Percentiles rank a stretch among this genome's conserved stretches.
These are phyloP conservation scores for Eristalis arbustorum DNA, from an alignment of 2,888 invertebrate species.

Conservation along the genomic window DNA sequence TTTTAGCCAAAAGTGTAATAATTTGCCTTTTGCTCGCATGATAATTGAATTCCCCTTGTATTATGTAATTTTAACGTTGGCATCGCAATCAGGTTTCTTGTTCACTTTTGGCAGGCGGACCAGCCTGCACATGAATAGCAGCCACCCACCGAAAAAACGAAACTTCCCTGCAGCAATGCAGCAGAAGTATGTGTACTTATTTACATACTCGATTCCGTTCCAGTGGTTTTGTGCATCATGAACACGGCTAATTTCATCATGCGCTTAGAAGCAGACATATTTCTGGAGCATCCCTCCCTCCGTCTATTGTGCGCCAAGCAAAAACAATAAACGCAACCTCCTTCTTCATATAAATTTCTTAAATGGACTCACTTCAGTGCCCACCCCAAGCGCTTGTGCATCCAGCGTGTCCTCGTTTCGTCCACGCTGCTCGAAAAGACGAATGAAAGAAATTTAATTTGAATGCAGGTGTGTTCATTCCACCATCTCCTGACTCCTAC, in stretches of 20 bases:
- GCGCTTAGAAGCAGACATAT: conserved; percentile 49
- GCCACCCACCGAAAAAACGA: conserved; percentile 17
- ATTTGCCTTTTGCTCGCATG: conserved; percentile 20
- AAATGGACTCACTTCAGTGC: conserved; percentile 11
- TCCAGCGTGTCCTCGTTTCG: conserved; percentile 34
- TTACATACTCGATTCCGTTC: conserved; percentile 29
- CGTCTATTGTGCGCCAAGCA: conserved; percentile 46
- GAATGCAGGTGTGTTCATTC: conserved; percentile 2
- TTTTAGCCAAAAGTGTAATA: conserved; percentile 22
- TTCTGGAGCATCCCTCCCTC: conserved; percentile 48
- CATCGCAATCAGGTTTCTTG: conserved; percentile 11
- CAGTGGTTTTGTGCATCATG: conserved; percentile 52
- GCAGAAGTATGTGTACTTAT: conserved; percentile 17
- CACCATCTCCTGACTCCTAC: not conserved
- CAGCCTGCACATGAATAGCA: conserved; percentile 23
- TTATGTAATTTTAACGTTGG: conserved; percentile 10
- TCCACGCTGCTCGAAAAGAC: not conserved
- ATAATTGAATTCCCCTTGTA: conserved; percentile 27
- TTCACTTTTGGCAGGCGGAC: conserved; percentile 9
- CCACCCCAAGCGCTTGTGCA: not conserved
- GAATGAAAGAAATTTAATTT: conserved; percentile 39
- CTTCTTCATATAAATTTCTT: not conserved
- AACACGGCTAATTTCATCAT: conserved; percentile 56
- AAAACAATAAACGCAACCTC: conserved; percentile 20
- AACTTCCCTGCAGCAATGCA: not conserved